These are phyloP conservation scores for Macrotus californicus DNA, from an alignment of 2,113 vertebrate species.

Conservation along the genomic window DNA sequence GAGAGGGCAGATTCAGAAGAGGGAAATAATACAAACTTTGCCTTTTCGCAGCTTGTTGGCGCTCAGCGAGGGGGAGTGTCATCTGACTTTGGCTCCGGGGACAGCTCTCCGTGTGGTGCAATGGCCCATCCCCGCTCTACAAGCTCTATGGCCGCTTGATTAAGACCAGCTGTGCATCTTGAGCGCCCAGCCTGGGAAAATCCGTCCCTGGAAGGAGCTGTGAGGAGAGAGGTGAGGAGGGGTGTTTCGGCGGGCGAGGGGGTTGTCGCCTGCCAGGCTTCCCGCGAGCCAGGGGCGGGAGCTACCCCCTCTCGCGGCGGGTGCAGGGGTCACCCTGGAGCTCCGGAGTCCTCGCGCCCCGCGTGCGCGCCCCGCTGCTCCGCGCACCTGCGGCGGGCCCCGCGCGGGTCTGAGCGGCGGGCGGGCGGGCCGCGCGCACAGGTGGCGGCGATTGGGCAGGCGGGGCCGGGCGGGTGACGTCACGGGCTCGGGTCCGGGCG, in stretches of 20 bases:
- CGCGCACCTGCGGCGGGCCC: slow-evolving; percentile 27
- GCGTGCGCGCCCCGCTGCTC: slow-evolving; percentile 32
- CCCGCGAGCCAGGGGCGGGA: background rate
- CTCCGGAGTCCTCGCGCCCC: background rate
- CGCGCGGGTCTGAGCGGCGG: background rate
- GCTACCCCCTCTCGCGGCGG: background rate
- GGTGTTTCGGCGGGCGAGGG: background rate
- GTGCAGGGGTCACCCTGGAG: background rate
- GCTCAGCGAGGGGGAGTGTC: background rate
- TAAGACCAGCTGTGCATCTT: background rate
- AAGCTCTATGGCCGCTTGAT: background rate
- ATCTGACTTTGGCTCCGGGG: background rate
- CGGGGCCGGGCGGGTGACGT: slow-evolving; percentile 89
- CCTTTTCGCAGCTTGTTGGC: background rate
- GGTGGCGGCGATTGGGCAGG: slow-evolving; percentile 83
- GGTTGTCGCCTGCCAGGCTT: background rate
- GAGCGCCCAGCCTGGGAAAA: background rate
- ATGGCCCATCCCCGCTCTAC: background rate
- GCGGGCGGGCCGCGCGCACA: slow-evolving; percentile 69
- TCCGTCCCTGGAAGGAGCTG: background rate
- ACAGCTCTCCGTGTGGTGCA: background rate
- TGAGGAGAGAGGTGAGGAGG: background rate
- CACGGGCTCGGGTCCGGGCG: slow-evolving; percentile 82
- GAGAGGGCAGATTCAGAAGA: background rate
- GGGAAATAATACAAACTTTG: slow-evolving; percentile 35